Evolutionary conservation across 2,797 vertebrate species (phyloP), one percentile per base, ranked within the genome.

Genomic region (Catharus ustulatus): DNA sequence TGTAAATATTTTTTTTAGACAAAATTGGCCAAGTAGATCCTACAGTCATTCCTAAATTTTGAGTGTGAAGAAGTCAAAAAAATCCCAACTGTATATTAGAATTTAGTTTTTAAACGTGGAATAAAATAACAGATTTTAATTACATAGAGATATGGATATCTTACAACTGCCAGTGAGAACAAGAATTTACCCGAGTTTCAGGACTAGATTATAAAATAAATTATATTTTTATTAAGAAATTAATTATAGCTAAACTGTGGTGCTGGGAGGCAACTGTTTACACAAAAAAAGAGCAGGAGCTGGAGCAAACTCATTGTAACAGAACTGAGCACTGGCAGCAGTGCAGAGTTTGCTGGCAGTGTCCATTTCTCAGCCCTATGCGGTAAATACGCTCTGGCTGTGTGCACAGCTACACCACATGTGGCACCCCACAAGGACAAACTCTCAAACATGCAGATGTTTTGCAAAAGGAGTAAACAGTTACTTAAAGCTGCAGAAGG

Each of bases 1-100:
- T 79, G 24, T 79, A 89, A 92, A 85, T 89, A 74, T 62, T 64
- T 90, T 90, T 83, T 87, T 87, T 82, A 79, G 46, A 61, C 34
- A 76, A 71, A 89, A 77, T 59, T 77, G 48, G 42, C 68, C 54
- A 36, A 72, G 43, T 51, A 40, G 40, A 63, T 91, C 20, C n/a
- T 84, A 27, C 36, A 58, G 40, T 58, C 18, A 40, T 87, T 89
- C 43, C 72, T 87, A 62, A 59, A 66, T 71, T 73, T 48, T 69
- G 13, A 29, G 3, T 82, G 34, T 29, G 45, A 74, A 83, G 43
- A 49, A 42, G 23, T 49, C 8, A 84, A 84, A 57, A 43, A 61
- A 57, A 36, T 0, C 4, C 16, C 21, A 48, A 32, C 4, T 4
- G 27, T 68, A 2, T 15, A 18, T 34, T 55, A 45, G 15, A 71